Base-by-base conservation (phyloP, 2,888 invertebrate genomes). In the Spatulosminthurus flaviceps region DNA sequence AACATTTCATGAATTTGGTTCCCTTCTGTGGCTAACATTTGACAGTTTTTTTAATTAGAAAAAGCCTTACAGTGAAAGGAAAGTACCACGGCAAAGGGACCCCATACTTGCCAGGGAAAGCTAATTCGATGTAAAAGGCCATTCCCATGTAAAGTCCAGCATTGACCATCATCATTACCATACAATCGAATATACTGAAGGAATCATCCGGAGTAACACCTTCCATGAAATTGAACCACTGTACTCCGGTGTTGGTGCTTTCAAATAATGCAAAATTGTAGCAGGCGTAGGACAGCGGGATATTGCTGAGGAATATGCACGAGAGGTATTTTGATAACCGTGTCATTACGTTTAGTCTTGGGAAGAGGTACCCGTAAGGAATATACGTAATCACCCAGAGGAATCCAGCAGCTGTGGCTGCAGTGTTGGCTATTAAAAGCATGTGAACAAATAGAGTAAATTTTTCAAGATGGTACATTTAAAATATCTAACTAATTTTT, bases 101-200 rank as follows among this genome's bases (percentile, higher is more conserved):
- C 1, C 96, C 96, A 87, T 90, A 95, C 19, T 93, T 93, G 11
- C 96, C 96, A 0, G 97, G 97, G 81, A 92, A 90, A 16, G 97
- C 91, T 83, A 94, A 93, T 87, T 96, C 96, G 26, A 96, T 88
- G 87, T 97, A 97, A 84, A 96, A 89, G 0, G 96, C 92, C 51
- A 96, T 87, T 1, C 92, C 79, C 87, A 94, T 90, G 86, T 95
- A 95, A 0, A 95, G 72, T 0, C 92, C 76, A 11, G 90, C 88
- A 86, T 94, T 93, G 0, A 93, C 82, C 21, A 92, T 86, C 86
- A 78, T 61, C 21, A 70, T 26, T 1, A 92, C 70, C 51, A 77
- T 70, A 51, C 71, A 77, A 28, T 77, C 71, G 5, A 70, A 42
- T 2, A 77, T 60, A n/a, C 71, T 26, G 28, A 77, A 77, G 42